These are phyloP conservation scores for Luffia ferchaultella DNA, from an alignment of 2,888 invertebrate species.

Conservation along the genomic window DNA sequence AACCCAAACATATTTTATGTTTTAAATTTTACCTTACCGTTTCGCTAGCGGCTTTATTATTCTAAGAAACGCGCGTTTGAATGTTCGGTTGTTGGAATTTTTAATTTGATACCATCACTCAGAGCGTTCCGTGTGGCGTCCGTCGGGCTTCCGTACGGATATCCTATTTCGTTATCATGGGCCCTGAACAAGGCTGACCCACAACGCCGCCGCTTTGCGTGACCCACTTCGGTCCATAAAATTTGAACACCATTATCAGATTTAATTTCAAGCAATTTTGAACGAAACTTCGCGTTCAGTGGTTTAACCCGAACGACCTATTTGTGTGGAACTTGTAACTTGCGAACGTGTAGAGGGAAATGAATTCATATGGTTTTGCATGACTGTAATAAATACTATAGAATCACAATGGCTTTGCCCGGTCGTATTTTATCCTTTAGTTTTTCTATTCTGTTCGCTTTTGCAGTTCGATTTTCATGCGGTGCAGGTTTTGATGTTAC, in stretches of 20 bases:
- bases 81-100: no score
- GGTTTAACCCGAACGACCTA: background rate
- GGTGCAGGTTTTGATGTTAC: no score
- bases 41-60: no score
- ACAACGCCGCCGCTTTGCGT: constrained; percentile 18
- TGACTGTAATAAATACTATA: background rate
- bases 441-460: no score
- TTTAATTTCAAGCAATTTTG: constrained; percentile 32
- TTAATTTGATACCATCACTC: constrained; percentile 28
- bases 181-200: constrained; percentile 23
- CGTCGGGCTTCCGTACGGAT: constrained; percentile 37
- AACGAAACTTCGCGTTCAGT: constrained; percentile 23
- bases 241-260: constrained; percentile 28
- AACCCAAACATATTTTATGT: no score
- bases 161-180: constrained; percentile 41
- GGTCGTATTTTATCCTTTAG: no score
- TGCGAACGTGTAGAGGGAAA: background rate
- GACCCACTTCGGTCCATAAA: constrained; percentile 26
- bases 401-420: no score
- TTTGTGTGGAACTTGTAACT: background rate
- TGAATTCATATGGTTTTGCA: background rate
- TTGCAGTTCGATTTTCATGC: no score
- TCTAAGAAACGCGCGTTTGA: no score
- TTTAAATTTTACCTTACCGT: no score
- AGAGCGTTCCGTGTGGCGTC: constrained; percentile 23